Evolutionary conservation across 2,797 vertebrate genomes (phyloP), one percentile per base, ranked within the genome.

Genomic region (Parauchenoglanis punctatus): DNA sequence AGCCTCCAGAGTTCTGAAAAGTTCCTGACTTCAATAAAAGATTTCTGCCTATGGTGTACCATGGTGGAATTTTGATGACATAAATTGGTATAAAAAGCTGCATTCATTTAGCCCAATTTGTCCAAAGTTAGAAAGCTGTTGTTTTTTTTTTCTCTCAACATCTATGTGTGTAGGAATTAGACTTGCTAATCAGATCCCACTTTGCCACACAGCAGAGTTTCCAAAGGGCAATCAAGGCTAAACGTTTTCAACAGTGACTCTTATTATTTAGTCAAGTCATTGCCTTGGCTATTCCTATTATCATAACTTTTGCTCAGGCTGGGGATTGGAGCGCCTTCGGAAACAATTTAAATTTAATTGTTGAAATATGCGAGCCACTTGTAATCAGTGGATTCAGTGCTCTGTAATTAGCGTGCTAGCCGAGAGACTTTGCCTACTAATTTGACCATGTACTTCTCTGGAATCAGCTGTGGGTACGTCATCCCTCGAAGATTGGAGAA

Each of bases 201-300:
- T 61, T 81, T 44, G 10, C 78, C 35, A 59, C 58, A n/a, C 12
- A 81, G 7, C 23, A 46, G 5, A 46, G 31, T 81, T 81, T 61
- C 31, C 56, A 61, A 40, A 81, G 20, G 56, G 35, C 35, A 61
- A 81, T 81, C 40, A 82, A 65, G 2, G 15, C 59, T 49, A 65
- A 82, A 82, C 15, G 6, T 40, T 31, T 49, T 46, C 58, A 35
- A 63, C 78, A 8, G 35, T 15, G n/a, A 82, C 3, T 28, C 59
- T 91, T 91, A 93, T 94, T 95, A 95, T 95, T 94, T 90, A 81
- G 84, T 75, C 77, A 90, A 92, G 87, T 87, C 77, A 67, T 35
- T 75, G 83, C 85, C 56, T 31, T 44, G 78, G 58, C 58, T 72
- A 35, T 90, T 92, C 40, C 85, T 82, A 88, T 90, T 61, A 67